These are phyloP conservation scores for Tauraco hartlaubi DNA, from an alignment of 2,797 vertebrate species.

Conservation along the genomic window DNA sequence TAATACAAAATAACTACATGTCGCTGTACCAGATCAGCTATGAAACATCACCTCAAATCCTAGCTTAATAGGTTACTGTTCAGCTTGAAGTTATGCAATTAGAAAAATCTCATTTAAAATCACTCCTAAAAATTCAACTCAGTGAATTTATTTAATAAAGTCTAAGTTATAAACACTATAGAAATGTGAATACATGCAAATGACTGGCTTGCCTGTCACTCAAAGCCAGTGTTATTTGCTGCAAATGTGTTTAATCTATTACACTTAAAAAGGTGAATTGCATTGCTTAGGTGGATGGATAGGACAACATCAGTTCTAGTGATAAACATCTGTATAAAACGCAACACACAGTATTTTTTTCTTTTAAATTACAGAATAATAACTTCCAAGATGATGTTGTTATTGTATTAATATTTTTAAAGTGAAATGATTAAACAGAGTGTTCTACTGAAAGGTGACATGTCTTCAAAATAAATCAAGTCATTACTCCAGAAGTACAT, in stretches of 20 bases:
- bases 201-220: not conserved
- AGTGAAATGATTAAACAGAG: not conserved
- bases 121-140: not conserved
- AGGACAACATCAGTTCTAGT: not conserved
- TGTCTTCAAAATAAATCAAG: not conserved
- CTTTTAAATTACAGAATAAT: not conserved
- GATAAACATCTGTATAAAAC: not conserved
- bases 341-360: not conserved
- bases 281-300: not conserved
- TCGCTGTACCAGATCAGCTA: not conserved
- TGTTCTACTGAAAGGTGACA: not conserved
- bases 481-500: not conserved
- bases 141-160: not conserved
- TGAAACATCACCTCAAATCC: not conserved
- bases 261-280: not conserved
- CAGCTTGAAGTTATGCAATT: not conserved
- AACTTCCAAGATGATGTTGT: not conserved
- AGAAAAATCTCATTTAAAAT: not conserved
- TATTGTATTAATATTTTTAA: not conserved
- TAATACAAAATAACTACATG: not conserved
- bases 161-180: not conserved
- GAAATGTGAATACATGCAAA: not conserved
- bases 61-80: not conserved
- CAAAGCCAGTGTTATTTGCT: not conserved
- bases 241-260: not conserved